Conservation (phyloP, 2,888 invertebrate genomes). For the Cetonia aurata region DNA sequence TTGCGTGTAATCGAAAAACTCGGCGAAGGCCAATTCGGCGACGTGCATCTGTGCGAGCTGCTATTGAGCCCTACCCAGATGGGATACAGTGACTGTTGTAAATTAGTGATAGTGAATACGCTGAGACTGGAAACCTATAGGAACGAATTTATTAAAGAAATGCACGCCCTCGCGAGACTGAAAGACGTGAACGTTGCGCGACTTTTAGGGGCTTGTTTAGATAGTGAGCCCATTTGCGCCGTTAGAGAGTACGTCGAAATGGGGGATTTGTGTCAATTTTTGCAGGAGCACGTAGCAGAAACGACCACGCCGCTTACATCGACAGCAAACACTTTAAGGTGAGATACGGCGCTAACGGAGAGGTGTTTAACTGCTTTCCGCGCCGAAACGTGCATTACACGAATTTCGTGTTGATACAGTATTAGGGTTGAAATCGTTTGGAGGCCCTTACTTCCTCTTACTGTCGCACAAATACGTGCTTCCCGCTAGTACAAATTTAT, state of each 20-base stretch:
- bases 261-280: conserved; percentile 87
- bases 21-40: conserved; percentile 83
- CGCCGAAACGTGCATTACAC: conserved; percentile 14
- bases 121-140: conserved; percentile 74
- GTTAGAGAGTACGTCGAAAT: conserved; percentile 82
- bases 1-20: conserved; percentile 82
- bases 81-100: conserved; percentile 58
- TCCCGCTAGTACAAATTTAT: too few species aligned
- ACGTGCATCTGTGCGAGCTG: conserved; percentile 77
- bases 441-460: background rate
- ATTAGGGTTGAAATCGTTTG: conserved; percentile 30
- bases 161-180: conserved; percentile 77
- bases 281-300: conserved; percentile 84
- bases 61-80: conserved; percentile 49
- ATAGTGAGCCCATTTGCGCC: conserved; percentile 80
- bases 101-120: conserved; percentile 81
- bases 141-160: conserved; percentile 80
- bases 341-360: conserved; percentile 52
- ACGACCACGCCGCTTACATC: conserved; percentile 74
- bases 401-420: conserved; percentile 29
- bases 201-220: conserved; percentile 79
- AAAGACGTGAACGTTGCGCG: conserved; percentile 80
- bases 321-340: conserved; percentile 80
- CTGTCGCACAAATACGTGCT: background rate
- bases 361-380: conserved; percentile 31